These are phyloP conservation scores for Bos javanicus DNA, from an alignment of 2,113 vertebrate genomes.

Conservation along the genomic window DNA sequence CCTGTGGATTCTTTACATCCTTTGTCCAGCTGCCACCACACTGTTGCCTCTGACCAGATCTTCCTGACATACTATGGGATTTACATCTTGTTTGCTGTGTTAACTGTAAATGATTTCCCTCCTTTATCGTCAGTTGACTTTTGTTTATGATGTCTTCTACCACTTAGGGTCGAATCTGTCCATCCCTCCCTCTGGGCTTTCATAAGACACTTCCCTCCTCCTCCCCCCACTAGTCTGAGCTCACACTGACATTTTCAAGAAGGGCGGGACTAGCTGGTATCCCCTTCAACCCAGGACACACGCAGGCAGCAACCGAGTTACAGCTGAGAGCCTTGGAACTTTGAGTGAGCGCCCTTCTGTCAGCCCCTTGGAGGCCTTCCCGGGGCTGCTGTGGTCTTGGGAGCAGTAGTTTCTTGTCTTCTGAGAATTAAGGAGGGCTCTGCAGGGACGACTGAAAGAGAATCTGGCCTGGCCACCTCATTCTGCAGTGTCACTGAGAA, in stretches of 20 bases:
- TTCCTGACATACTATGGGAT: background rate
- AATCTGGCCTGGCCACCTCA: background rate
- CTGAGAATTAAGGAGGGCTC: background rate
- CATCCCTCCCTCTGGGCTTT: background rate
- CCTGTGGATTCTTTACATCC: background rate
- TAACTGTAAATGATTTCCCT: background rate
- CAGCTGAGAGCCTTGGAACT: background rate
- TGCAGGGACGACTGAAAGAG: background rate
- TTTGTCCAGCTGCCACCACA: background rate
- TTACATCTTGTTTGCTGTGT: background rate
- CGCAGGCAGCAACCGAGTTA: background rate
- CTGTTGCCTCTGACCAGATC: background rate
- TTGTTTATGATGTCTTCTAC: background rate
- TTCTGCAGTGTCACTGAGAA: fast-evolving
- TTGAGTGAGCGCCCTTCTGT: background rate
- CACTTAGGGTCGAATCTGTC: background rate
- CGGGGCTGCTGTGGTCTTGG: background rate
- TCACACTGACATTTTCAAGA: background rate
- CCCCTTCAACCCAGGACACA: background rate
- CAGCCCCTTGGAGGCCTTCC: background rate
- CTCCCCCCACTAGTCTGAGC: background rate
- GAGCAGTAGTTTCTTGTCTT: background rate
- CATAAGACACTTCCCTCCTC: background rate
- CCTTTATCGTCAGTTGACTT: background rate
- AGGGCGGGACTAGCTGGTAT: background rate